Evolutionary conservation across 2,888 invertebrate species (phyloP), one percentile per base, ranked within the genome.

Genomic region (Limnephilus auricula): DNA sequence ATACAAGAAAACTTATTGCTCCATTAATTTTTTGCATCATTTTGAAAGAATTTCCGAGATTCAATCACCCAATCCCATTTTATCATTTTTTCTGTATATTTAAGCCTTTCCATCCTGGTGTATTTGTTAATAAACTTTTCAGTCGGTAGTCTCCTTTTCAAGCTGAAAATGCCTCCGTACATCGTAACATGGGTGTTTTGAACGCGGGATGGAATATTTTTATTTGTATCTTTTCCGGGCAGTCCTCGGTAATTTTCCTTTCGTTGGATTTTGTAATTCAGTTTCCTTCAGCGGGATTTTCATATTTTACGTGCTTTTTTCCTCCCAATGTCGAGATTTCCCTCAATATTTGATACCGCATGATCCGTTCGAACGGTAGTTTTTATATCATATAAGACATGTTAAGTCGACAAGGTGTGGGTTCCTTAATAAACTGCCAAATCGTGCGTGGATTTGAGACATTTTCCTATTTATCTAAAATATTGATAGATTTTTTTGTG

Each of bases 271-370:
- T 82, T 31, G 32, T 34, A 82, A 82, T 82, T 31, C 80, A 82
- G 80, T 31, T 31, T 34, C 65, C 65, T 65, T 6, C 80, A 31
- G 80, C 80, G 15, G 80, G 80, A 30, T 34, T 31, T 82, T 30
- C 80, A 82, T 82, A 82, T 82, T 82, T 32, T 31, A 82, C 80
- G 80, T 34, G 80, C 80, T 82, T 5, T 82, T 82, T 82, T 32
- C 32, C 80, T 3, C 31, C 32, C 18, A 15, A 25, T 34, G 31
- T 34, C 80, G 32, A 82, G 32, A 82, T 82, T 82, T 18, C 5
- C 32, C 18, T 82, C 80, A 82, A 82, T 82, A 82, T 82, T 82
- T 82, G 32, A 82, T 82, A 32, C 31, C 15, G 15, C 32, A 10
- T 65, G 65, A 65, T 65, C 65, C 25, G 65, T 65, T n/a, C 65